Conservation (phyloP, 2,888 invertebrate genomes). For the Chaitophorus viminalis region DNA sequence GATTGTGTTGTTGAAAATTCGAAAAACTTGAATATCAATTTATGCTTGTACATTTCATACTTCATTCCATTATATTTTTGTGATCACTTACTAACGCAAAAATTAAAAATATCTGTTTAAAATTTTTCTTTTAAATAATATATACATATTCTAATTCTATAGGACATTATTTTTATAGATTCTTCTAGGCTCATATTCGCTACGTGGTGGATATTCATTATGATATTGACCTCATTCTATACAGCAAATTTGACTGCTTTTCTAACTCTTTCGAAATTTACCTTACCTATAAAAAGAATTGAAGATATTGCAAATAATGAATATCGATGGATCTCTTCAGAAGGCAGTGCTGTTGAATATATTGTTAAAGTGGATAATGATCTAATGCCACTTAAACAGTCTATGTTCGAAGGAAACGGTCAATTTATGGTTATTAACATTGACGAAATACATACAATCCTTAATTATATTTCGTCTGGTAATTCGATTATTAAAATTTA, state of each 20-base stretch:
- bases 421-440: slow-evolving; percentile 60
- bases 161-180: slow-evolving; percentile 71
- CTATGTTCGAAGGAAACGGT: slow-evolving; percentile 62
- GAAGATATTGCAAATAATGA: slow-evolving; percentile 75
- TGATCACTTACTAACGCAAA: background rate
- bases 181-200: slow-evolving; percentile 85
- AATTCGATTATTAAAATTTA: background rate
- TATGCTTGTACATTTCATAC: too few species aligned
- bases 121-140: background rate
- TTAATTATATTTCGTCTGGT: slow-evolving; percentile 62
- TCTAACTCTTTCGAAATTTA: slow-evolving; percentile 84
- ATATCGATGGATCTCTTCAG: slow-evolving; percentile 77
- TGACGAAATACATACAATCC: slow-evolving; percentile 49
- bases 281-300: slow-evolving; percentile 79
- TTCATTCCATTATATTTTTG: background rate
- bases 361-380: slow-evolving; percentile 69
- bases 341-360: slow-evolving; percentile 78
- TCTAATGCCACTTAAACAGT: slow-evolving; percentile 55
- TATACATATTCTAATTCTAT: background rate
- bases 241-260: slow-evolving; percentile 92
- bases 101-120: background rate
- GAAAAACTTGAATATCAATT: too few species aligned
- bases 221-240: slow-evolving; percentile 87
- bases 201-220: slow-evolving; percentile 92
- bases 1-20: background rate